Evolutionary conservation across 1,140 invertebrate species (phyloP), one percentile per base, ranked within the genome.

Genomic region (Hypsibius dujardini): DNA sequence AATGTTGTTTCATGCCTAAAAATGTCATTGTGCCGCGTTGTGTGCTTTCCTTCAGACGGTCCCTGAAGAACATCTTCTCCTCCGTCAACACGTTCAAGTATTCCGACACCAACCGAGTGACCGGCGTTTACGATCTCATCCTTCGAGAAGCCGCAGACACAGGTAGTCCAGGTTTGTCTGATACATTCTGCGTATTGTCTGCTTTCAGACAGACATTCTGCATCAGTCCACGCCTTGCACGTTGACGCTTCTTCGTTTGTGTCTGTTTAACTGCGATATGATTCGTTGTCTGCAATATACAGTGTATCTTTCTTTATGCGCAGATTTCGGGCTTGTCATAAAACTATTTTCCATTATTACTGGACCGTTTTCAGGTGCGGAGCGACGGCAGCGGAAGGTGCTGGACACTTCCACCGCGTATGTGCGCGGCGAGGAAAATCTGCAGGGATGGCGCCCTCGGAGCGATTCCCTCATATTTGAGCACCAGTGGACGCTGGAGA

Each of bases 401-500:
- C 77, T 98, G 50, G 95, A 98, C 79, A 98, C 95, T 12, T 96
- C 93, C 75, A 90, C 90, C 0, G 96, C 92, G 0, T 99, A 99
- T 80, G 96, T 99, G 0, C 84, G 96, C 72, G 95, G 95, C 0
- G 95, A 99, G 79, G 96, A 99, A 80, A 98, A 98, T 80, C 83
- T 98, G 15, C 89, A 93, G 77, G 94, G 91, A 46, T 99, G 95
- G 96, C 83, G 95, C 74, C 96, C 95, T 7, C 84, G 93, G 50
- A 91, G 92, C 1, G 95, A 98, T 79, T 96, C 92, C 1, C 84
- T 99, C 7, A 97, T 99, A 72, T 95, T 98, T 78, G 95, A 98
- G 78, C 95, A 98, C 79, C 88, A 96, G 82, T 98, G 95, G 95
- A 94, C 98, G 81, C 79, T 99, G 69, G 96, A 99, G 81, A 98